Percentiles rank a stretch among this genome's conserved stretches.
These are phyloP conservation scores for Drosophila baimaii DNA, from an alignment of 1,140 invertebrate species.

Conservation along the genomic window DNA sequence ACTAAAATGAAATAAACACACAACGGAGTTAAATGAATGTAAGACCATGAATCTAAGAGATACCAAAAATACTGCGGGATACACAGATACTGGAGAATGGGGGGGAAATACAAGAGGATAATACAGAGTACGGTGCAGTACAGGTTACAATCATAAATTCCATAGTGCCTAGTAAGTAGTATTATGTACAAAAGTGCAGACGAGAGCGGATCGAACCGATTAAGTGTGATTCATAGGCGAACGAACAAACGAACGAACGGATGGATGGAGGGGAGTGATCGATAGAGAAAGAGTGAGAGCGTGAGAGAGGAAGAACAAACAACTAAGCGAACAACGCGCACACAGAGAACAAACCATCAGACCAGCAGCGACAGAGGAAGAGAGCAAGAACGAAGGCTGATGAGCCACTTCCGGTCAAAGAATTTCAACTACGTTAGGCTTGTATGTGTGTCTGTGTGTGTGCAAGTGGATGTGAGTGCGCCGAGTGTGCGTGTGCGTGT, in stretches of 20 bases:
- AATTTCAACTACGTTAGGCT: conserved; percentile 52
- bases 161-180: conserved; percentile 43
- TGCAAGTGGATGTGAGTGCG: conserved; percentile 26
- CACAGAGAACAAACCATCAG: conserved; percentile 51
- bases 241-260: conserved; percentile 5
- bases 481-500: conserved; percentile 31
- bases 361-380: conserved; percentile 42
- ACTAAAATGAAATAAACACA: conserved; percentile 67
- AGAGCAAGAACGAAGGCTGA: conserved; percentile 58
- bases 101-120: conserved; percentile 25
- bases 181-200: conserved; percentile 59
- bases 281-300: conserved; percentile 35
- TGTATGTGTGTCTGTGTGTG: conserved; percentile 10
- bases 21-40: conserved; percentile 30
- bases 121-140: conserved; percentile 41
- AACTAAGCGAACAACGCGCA: conserved; percentile 50
- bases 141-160: conserved; percentile 38
- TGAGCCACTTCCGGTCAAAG: conserved; percentile 71
- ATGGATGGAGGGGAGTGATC: conserved; percentile 17
- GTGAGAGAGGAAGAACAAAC: conserved; percentile 41
- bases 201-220: conserved; percentile 28
- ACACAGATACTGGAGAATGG: conserved; percentile 7
- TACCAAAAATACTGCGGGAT: conserved; percentile 13
- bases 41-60: conserved; percentile 24
- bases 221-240: conserved; percentile 31